Base-by-base conservation (phyloP, 2,797 vertebrate species). In the Pygocentrus nattereri region DNA sequence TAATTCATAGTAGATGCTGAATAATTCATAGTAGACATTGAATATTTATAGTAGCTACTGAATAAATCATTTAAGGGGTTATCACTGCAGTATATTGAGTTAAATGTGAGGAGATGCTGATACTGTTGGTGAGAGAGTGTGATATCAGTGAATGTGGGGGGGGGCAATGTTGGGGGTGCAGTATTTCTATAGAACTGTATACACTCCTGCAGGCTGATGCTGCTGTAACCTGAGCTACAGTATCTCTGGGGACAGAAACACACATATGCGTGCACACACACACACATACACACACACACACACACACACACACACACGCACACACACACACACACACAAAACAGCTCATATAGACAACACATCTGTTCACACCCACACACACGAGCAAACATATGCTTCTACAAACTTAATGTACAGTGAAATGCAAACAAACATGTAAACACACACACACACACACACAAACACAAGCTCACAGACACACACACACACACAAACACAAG, bases 191-290 rank as follows among this genome's bases (percentile, higher is more conserved):
- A 52, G 47, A 52, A 27, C 47, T 19, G 0, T 71, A 19, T 31
- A 30, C 1, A 52, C 10, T 30, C 27, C 30, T 21, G 50, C 19
- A 58, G 71, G 71, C 71, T 56, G 52, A 31, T 73, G 30, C 69
- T 52, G n/a, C 19, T 73, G 87, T 77, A 84, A 87, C 70, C 64
- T 65, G 83, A 82, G 73, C 31, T 64, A 13, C 56, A 61, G 31
- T 54, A 82, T 61, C 85, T 81, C 74, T 61, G 82, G 82, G 80
- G 84, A 50, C 58, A 15, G 31, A 75, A 31, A 58, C 16, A 27
- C 13, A 31, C 67, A 23, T 59, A 62, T 50, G 52, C 62, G 73
- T 41, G 56, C 34, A 25, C 41, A 44, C 8, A 34, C 34, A 34
- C 27, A 65, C n/a, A n/a, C n/a, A n/a, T n/a, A n/a, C n/a, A n/a